Conservation (phyloP, 2,888 invertebrate species). For the Troides helena region DNA sequence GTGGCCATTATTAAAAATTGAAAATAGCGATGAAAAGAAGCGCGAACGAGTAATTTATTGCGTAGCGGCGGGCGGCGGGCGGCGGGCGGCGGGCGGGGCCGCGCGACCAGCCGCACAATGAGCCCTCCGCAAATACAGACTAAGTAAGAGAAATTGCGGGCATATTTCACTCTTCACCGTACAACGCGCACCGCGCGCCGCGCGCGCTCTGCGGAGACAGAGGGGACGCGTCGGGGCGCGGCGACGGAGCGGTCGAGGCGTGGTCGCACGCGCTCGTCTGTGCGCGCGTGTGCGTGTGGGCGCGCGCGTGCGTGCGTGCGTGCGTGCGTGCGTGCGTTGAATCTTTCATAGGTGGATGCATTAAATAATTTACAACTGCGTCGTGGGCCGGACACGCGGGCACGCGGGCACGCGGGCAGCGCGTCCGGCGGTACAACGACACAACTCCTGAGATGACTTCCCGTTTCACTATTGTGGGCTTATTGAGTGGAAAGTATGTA, state of each 20-base stretch:
- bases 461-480: neutral
- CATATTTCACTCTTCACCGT: constrained; percentile 57
- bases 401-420: neutral
- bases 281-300: constrained; percentile 46
- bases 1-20: constrained; percentile 22
- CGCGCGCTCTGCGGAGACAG: constrained; percentile 30
- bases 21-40: constrained; percentile 37
- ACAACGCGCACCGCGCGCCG: constrained; percentile 44
- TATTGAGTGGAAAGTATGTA: no score
- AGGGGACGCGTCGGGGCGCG: constrained; percentile 25
- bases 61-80: constrained; percentile 5
- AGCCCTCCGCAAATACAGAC: constrained; percentile 48
- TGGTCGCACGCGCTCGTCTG: constrained; percentile 40
- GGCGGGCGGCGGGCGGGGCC: constrained; percentile 2
- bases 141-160: constrained; percentile 66
- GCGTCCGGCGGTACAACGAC: constrained; percentile 18
- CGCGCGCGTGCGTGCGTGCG: constrained; percentile 36
- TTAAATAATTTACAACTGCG: constrained; percentile 74
- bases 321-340: constrained; percentile 54
- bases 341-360: constrained; percentile 79
- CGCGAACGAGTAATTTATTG: constrained; percentile 36
- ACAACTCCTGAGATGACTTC: constrained; percentile 1
- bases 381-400: no score
- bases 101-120: constrained; percentile 39
- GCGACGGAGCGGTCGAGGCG: constrained; percentile 60